These are phyloP conservation scores for Acrobasis suavella DNA, from an alignment of 2,888 invertebrate genomes.

Conservation along the genomic window DNA sequence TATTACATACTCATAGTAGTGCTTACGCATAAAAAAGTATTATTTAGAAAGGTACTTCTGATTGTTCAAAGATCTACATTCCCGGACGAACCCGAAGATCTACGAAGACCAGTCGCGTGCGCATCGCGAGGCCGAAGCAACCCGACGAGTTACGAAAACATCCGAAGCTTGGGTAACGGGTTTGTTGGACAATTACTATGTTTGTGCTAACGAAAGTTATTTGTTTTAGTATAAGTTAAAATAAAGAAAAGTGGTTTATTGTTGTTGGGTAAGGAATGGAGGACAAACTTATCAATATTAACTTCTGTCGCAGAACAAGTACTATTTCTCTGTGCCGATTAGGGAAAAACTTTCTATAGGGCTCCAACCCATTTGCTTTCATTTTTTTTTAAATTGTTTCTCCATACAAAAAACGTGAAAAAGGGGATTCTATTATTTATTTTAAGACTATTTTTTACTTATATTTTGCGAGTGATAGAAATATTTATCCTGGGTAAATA, in stretches of 20 bases:
- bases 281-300: not conserved
- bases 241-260: not conserved
- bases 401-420: not conserved
- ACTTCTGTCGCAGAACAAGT: too few relatives aligned
- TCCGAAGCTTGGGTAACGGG: slow-evolving; percentile 10
- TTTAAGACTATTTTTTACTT: too few relatives aligned
- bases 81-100: slow-evolving; percentile 21
- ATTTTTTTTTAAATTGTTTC: too few relatives aligned
- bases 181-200: slow-evolving; percentile 4
- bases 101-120: slow-evolving; percentile 27
- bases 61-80: slow-evolving; percentile 5
- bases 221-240: slow-evolving; percentile 5
- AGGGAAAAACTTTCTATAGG: too few relatives aligned
- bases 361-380: not conserved
- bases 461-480: too few relatives aligned
- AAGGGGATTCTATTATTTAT: too few relatives aligned
- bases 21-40: not conserved
- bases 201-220: slow-evolving; percentile 16
- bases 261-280: not conserved
- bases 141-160: slow-evolving; percentile 9
- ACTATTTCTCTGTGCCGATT: too few relatives aligned
- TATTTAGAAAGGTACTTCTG: not conserved
- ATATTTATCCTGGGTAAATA: too few relatives aligned
- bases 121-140: slow-evolving; percentile 22
- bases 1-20: too few relatives aligned